phyloP scores from a whole-genome alignment of 2,113 vertebrate species.

The Sprattus sprattus region DNA sequence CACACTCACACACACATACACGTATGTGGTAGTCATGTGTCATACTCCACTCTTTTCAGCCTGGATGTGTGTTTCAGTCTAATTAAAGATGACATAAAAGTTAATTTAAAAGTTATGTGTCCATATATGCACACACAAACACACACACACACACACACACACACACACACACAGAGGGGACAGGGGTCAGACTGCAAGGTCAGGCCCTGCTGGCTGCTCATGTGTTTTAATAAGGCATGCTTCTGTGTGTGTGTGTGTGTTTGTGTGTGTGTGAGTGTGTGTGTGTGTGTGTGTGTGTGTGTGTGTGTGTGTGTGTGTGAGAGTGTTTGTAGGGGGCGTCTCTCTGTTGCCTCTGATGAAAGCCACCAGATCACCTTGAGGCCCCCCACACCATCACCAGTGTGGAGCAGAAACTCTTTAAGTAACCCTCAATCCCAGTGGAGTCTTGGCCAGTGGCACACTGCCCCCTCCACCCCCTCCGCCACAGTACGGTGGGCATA shows the following conservation, averaged over 20 bases:
- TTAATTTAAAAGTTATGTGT: background rate
- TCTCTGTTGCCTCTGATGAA: too few relatives aligned
- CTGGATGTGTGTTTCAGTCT: too few relatives aligned
- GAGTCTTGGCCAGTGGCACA: too few relatives aligned
- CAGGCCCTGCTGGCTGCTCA: background rate
- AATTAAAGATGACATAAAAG: conserved; percentile 1
- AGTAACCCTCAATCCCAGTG: too few relatives aligned
- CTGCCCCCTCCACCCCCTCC: background rate
- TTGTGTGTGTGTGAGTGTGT: background rate
- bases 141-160: too few relatives aligned
- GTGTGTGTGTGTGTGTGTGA: background rate
- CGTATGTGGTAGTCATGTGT: background rate
- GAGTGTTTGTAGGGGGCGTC: background rate
- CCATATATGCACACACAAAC: too few relatives aligned
- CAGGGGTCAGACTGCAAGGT: background rate
- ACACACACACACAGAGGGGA: too few relatives aligned
- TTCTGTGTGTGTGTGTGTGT: background rate
- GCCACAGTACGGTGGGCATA: background rate
- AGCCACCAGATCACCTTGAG: too few relatives aligned
- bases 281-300: background rate
- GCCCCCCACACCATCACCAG: too few relatives aligned
- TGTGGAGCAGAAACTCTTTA: too few relatives aligned
- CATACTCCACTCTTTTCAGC: background rate
- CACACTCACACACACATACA: background rate
- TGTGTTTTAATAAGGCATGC: background rate